phyloP scores from a whole-genome alignment of 2,113 vertebrate genomes.

The Oenanthe melanoleuca region DNA sequence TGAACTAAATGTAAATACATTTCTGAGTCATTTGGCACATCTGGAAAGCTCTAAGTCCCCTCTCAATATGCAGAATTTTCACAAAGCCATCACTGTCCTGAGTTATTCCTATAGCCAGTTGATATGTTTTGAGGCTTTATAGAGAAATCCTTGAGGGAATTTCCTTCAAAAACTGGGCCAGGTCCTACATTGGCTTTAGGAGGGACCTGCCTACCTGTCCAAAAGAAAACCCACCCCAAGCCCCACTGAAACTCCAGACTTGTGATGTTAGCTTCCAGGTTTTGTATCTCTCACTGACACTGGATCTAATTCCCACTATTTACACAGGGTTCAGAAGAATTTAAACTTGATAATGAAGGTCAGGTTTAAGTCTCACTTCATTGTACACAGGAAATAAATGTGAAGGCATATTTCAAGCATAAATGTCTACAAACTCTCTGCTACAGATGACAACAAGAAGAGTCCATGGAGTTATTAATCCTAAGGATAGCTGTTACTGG shows the following conservation, averaged over 20 bases:
- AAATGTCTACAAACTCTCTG: not conserved
- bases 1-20: not conserved
- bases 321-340: not conserved
- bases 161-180: not conserved
- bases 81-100: not conserved
- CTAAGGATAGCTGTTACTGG: not conserved
- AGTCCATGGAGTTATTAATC: not conserved
- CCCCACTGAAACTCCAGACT: not conserved
- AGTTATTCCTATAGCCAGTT: not conserved
- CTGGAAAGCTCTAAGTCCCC: not conserved
- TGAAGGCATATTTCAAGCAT: not conserved
- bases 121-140: not conserved
- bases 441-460: not conserved
- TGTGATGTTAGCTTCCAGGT: not conserved
- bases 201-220: no score
- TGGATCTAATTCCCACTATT: not conserved
- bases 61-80: not conserved
- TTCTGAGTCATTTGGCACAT: not conserved
- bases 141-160: not conserved
- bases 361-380: not conserved
- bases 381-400: not conserved
- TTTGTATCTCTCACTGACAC: not conserved
- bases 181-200: not conserved
- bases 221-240: not conserved
- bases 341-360: not conserved